Base-by-base conservation (phyloP, 2,888 invertebrate genomes). In the Mythimna vitellina region DNA sequence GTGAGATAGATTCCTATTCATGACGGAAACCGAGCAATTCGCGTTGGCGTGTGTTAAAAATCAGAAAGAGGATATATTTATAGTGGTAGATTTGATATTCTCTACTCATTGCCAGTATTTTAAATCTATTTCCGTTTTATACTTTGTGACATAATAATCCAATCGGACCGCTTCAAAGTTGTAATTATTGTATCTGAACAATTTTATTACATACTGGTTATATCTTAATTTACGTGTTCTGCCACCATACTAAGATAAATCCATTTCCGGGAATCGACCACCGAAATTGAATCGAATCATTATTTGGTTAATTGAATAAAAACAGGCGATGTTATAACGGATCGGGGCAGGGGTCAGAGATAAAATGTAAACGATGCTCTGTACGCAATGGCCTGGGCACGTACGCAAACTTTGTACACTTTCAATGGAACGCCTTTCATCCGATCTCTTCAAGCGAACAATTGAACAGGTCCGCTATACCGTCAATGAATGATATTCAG, bases 1-100 rank as follows among this genome's bases (percentile, higher is more conserved):
- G 85, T 88, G 88, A 88, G 87, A 88, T 89, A 84, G 85, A 84
- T 88, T 89, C 88, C 86, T 81, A 78, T 83, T 85, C 84, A 84
- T 73, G 74, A 63, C 70, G 76, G 77, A 79, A 81, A 73, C 72
- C 68, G 63, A 74, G 67, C 76, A 71, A 79, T 81, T 80, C 78
- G 79, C 76, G 65, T 78, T 66, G 77, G 75, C 71, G 76, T 77
- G 77, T 68, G 76, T 65, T 56, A 62, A 64, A 68, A 79, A 83
- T 75, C 60, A 70, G 61, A 71, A 82, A 74, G 42, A 65, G 61
- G 46, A 72, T 74, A 78, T 71, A 66, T 79, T 63, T 70, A 68
- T 35, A 70, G 32, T 56, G 2, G 7, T 69, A 60, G 20, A 53
- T 68, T 62, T 62, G 38, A 65, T 65, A 42, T 62, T 42, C 20